Base-by-base conservation (phyloP, 2,888 invertebrate species). In the Sesamia inferens region DNA sequence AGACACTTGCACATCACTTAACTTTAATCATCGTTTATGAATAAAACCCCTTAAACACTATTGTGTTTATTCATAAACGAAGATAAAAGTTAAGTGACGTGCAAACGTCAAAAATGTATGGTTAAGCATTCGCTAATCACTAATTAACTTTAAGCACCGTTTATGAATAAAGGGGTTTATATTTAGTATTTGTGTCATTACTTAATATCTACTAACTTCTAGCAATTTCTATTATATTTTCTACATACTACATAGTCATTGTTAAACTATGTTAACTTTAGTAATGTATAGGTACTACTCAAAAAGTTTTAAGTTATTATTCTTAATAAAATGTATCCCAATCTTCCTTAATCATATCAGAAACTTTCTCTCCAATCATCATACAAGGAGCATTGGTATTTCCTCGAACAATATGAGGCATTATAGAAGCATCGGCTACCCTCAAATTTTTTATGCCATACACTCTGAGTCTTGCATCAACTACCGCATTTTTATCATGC, bases 301-400 rank as follows among this genome's bases (percentile, higher is more conserved):
- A 0, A 51, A 72, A 16, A 22, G 6, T 2, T n/a, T 58, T 4
- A n/a, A 39, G 24, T 64, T 68, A 62, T 2, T 16, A 13, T 54
- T 68, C 64, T 57, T 51, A 76, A 51, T 47, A 96, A 88, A 61
- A 90, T 92, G 76, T 31, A 62, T 81, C 75, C 94, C 94, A 94
- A 80, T 93, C 93, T 79, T 92, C 90, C 79, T 94, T 94, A 2
- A 94, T 91, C 90, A 94, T 92, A 82, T 94, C 92, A 16, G 94
- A 88, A 2, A 88, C 91, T 83, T 94, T 94, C 65, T 98, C 98
- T 0, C 97, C 98, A 67, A 98, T 98, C 98, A 98, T 98, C 31
- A 98, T 97, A 0, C 97, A 97, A 0, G 98, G 97, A 0, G 98
- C 98, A 89, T 98, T 98, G 0, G 98, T 98, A 90, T 98, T 98